Base-by-base conservation (phyloP, 2,888 invertebrate genomes). In the Alitta virens region DNA sequence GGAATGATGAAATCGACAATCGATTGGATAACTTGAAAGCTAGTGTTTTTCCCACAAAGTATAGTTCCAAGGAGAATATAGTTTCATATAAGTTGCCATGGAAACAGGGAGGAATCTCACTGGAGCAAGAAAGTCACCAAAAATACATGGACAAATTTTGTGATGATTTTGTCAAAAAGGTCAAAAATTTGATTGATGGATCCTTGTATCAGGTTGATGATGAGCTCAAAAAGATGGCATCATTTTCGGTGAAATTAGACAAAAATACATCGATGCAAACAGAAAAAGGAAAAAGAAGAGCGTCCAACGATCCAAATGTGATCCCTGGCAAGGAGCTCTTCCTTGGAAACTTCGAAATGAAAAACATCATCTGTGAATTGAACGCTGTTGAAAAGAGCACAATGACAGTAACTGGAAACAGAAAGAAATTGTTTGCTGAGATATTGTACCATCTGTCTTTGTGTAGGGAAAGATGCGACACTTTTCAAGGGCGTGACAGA, bases 381-480 rank as follows among this genome's bases (percentile, higher is more conserved):
- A 46, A 46, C n/a, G 46, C n/a, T 21, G n/a, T 46, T 46, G 46
- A 46, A 16, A 21, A 21, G n/a, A 46, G 21, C 21, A 5, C 46
- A 5, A 21, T 16, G 46, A 46, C n/a, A 5, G 7, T 12, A 9
- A 7, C n/a, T 16, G n/a, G 46, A 46, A 3, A 46, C n/a, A 46
- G n/a, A 16, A n/a, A n/a, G 18, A 25, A 27, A 16, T 23, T 59
- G 7, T 33, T 50, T 25, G 27, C 59, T 1, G 59, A 59, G 16
- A 59, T 59, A 9, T 49, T 51, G 3, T 51, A 59, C 21, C 59
- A 59, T 24, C 33, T 59, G 33, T 23, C 9, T 7, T 38, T 59
- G 38, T 33, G 33, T 12, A 21, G 12, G 16, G 33, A 33, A 51
- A 49, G 52, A n/a, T 59, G 59, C 23, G 59, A 49, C 14, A 21